Evolutionary conservation across 2,113 vertebrate genomes (phyloP).

Genomic region (Macheiramphus alcinus): DNA sequence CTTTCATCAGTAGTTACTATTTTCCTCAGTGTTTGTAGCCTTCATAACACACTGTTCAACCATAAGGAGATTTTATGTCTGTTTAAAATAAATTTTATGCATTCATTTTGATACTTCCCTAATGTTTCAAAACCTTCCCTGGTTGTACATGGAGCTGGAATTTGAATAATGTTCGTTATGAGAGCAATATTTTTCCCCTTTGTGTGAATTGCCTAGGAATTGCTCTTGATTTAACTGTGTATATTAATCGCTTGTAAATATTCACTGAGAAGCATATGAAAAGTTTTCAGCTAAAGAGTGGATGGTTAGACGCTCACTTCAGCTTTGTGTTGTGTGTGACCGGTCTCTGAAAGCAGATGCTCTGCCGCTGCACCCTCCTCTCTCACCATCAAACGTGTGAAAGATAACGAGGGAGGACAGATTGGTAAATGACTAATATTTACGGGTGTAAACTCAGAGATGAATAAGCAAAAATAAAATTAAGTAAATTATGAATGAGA

Average conservation of each 20-base stretch:
- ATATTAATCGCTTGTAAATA: not conserved
- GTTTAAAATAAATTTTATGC: not conserved
- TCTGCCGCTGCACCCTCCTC: not conserved
- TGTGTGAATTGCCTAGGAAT: not conserved
- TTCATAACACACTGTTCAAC: not conserved
- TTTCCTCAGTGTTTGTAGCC: not conserved
- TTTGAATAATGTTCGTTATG: not conserved
- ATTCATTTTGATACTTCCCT: not conserved
- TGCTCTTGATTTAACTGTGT: not conserved
- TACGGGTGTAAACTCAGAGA: not conserved
- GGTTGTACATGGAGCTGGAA: not conserved
- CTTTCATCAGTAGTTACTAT: not conserved
- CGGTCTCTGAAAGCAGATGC: not conserved
- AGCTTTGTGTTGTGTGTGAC: not conserved
- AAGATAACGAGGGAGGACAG: not conserved
- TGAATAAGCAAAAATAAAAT: not conserved
- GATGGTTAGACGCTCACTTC: not conserved
- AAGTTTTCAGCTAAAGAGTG: not conserved
- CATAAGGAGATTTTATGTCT: not conserved
- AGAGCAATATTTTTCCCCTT: not conserved
- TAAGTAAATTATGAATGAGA: not conserved
- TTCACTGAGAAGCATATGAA: not conserved
- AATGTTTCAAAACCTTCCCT: not conserved
- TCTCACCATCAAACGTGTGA: rapidly evolving
- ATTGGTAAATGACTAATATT: not conserved